Conservation (phyloP, 2,888 invertebrate species). For the Drosophila lacicola region DNA sequence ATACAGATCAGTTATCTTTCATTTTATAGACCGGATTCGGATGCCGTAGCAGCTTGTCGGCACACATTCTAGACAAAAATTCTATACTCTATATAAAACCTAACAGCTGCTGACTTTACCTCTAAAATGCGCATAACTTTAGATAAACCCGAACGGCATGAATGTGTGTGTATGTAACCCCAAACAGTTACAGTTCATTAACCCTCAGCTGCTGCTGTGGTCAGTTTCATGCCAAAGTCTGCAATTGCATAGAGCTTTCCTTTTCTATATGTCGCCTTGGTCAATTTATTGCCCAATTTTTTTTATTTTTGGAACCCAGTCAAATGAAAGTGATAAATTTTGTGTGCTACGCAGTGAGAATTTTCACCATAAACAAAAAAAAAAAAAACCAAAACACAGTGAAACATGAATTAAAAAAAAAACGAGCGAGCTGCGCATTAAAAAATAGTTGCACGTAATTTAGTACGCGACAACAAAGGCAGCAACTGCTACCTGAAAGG, state of each 20-base stretch:
- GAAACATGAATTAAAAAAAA: slow-evolving; percentile 35
- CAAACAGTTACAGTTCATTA: slow-evolving; percentile 5
- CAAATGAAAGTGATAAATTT: slow-evolving; percentile 75
- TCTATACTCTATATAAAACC: too few relatives aligned
- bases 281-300: slow-evolving; percentile 46
- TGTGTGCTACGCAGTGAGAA: slow-evolving; percentile 60
- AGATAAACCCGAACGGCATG: too few relatives aligned
- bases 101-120: too few relatives aligned
- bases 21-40: too few relatives aligned
- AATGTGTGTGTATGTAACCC: background rate
- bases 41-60: too few relatives aligned
- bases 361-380: slow-evolving; percentile 53
- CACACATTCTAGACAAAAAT: too few relatives aligned
- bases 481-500: slow-evolving; percentile 44
- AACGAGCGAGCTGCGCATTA: slow-evolving; percentile 45
- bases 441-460: slow-evolving; percentile 78
- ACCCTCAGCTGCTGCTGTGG: background rate
- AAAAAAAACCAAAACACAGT: slow-evolving; percentile 11
- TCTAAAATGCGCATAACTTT: too few relatives aligned
- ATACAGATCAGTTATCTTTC: too few relatives aligned
- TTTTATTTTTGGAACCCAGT: slow-evolving; percentile 59
- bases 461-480: slow-evolving; percentile 47
- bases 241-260: slow-evolving; percentile 30
- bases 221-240: slow-evolving; percentile 8
- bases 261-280: slow-evolving; percentile 32